Conservation (phyloP, 2,888 invertebrate species). For the Plebejus anna region DNA sequence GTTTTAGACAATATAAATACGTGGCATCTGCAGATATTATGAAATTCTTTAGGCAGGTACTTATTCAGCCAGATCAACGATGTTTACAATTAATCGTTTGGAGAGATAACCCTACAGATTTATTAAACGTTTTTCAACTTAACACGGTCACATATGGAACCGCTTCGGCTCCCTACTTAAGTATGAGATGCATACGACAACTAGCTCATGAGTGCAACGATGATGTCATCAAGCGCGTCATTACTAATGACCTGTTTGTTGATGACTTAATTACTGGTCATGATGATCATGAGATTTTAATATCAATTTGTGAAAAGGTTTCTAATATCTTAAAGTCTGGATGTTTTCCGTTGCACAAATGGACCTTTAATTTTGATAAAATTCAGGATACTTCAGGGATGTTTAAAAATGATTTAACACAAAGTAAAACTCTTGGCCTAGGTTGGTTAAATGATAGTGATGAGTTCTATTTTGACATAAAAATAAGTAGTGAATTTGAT, state of each 20-base stretch:
- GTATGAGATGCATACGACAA: conserved; percentile 43
- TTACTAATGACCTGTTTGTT: conserved; percentile 40
- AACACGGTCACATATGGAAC: conserved; percentile 39
- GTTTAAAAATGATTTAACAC: conserved; percentile 32
- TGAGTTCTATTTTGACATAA: conserved; percentile 33
- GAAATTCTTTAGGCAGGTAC: conserved; percentile 42
- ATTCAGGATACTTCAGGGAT: background rate
- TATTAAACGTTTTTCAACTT: conserved; percentile 38
- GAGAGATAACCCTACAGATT: conserved; percentile 40
- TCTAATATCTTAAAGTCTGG: conserved; percentile 26
- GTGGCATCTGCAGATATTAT: conserved; percentile 29
- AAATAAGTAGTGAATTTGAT: conserved; percentile 20
- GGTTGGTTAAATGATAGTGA: conserved; percentile 34
- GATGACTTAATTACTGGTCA: conserved; percentile 41
- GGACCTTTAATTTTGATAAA: conserved; percentile 33
- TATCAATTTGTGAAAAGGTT: conserved; percentile 22
- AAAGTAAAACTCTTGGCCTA: conserved; percentile 36
- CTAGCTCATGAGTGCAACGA: conserved; percentile 44
- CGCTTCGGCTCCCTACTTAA: conserved; percentile 45
- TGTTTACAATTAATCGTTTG: conserved; percentile 45
- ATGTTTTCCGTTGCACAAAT: conserved; percentile 35
- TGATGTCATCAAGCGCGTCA: conserved; percentile 38
- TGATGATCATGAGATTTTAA: conserved; percentile 30
- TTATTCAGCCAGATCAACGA: conserved; percentile 7
- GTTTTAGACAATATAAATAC: conserved; percentile 37